Evolutionary conservation across 2,888 invertebrate genomes (phyloP).

Genomic region (Eretmocerus hayati): DNA sequence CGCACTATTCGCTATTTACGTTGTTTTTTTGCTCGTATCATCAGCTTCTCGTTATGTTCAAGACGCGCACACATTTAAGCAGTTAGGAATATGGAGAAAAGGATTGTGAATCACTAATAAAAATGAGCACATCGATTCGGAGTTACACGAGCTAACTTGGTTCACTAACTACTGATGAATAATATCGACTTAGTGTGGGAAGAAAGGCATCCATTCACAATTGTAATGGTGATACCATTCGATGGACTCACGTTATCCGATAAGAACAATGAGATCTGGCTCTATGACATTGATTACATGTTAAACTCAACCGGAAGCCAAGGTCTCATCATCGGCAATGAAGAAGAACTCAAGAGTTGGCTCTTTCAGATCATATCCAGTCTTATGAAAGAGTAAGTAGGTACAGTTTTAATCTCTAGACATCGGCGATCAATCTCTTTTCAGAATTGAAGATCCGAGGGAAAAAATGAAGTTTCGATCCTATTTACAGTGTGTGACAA

Average conservation of each 20-base stretch:
- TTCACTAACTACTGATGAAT: constrained; percentile 36
- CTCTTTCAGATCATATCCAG: constrained; percentile 22
- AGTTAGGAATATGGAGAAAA: constrained; percentile 18
- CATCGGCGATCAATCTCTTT: constrained; percentile 17
- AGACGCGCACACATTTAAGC: constrained; percentile 36
- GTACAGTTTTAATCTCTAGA: constrained; percentile 24
- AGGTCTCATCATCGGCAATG: constrained; percentile 10
- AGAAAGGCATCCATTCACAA: constrained; percentile 21
- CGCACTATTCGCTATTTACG: constrained; percentile 37
- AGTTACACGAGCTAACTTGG: constrained; percentile 37
- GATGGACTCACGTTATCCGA: constrained; percentile 6
- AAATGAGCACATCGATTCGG: constrained; percentile 38
- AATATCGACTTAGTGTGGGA: constrained; percentile 31
- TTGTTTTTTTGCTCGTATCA: constrained; percentile 29
- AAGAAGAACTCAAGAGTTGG: constrained; percentile 10
- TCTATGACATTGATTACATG: neutral
- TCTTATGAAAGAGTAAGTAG: constrained; percentile 28
- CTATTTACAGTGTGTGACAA: constrained; percentile 18
- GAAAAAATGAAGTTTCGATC: neutral
- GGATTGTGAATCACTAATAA: constrained; percentile 26
- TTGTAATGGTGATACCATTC: constrained; percentile 11
- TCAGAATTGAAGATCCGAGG: constrained; percentile 5
- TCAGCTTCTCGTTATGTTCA: constrained; percentile 33
- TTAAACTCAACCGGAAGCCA: constrained; percentile 2
- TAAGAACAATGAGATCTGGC: constrained; percentile 3